Base-by-base conservation (phyloP, 2,113 vertebrate species). In the Phycodurus eques region DNA sequence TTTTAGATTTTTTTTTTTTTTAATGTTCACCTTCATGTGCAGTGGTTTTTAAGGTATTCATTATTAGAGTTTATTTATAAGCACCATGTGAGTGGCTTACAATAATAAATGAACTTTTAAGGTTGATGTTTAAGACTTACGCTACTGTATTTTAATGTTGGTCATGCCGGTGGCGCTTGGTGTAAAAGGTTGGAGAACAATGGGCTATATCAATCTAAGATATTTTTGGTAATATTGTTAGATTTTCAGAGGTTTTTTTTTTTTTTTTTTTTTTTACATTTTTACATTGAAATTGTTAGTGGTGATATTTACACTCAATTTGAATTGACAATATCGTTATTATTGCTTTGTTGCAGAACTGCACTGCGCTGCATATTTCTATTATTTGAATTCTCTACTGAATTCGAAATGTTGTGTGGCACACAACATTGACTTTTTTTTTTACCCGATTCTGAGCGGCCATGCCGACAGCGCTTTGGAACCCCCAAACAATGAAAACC, bases 401-500 rank as follows among this genome's bases (percentile, higher is more conserved):
- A n/a, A n/a, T n/a, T 17, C 13, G 5, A 49, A 49, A 17, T 14
- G 3, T 49, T 17, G 47, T 47, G 46, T 13, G 12, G 46, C 14
- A 14, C 56, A 22, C 3, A 22, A 56, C 10, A 17, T 27, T 31
- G 1, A 35, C 33, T 39, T 39, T 39, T 27, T 27, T 27, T 27
- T 27, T 27, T 20, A 2, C 60, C 39, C 15, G 4, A 20, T 14
- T 35, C 6, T 35, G n/a, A 60, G 31, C 59, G 17, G 1, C 59
- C 13, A 39, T 39, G 35, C 35, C 4, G 13, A 60, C 31, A 60
- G 8, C 31, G 0, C 33, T 17, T 31, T 6, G 13, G 31, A 19
- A 8, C 77, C 68, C 63, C 56, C 70, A 9, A 35, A 68, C 42
- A 66, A 49, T 14, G 47, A 53, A 2, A 47, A 64, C 66, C 68